Base-by-base conservation (phyloP, 1,140 invertebrate species). In the Aphis craccivora region DNA sequence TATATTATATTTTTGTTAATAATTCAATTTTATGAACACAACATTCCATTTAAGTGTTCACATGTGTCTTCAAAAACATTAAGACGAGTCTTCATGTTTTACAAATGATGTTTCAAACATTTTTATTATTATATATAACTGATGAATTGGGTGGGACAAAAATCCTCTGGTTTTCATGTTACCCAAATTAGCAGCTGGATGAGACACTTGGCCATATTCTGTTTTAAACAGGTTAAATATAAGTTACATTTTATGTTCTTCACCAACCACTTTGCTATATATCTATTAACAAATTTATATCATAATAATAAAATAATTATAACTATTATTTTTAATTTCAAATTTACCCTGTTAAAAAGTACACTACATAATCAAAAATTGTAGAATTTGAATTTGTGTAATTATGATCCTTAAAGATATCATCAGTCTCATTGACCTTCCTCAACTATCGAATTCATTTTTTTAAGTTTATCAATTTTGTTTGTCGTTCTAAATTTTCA, bases 371-470 rank as follows among this genome's bases (percentile, higher is more conserved):
- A 84, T 84, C 81, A 84, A 84, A 84, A 8, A 84, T 84, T 84
- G 81, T 84, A 40, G 81, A 84, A 23, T 84, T 25, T 23, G 37
- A 84, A 84, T 11, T 81, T 35, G 76, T 1, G 48, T 87, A 87
- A 45, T 87, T 87, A 48, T 87, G 84, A 87, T 87, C 84, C n/a
- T 87, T 25, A 87, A 87, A 87, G 5, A 87, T 45, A 48, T 87
- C 84, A 43, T 84, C 83, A 84, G 22, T 84, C 37, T 37, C 83
- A 84, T 7, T 84, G 37, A 84, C 83, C 83, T 84, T 84, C 18
- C 35, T 84, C 40, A 18, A 84, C 83, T 84, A 84, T 84, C 8
- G 6, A 40, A 43, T 84, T 37, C 0, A 84, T 40, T 84, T 84
- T 84, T 84, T 37, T 37, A 40, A 84, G 83, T 23, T 23, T 84